phyloP scores from a whole-genome alignment of 2,888 invertebrate genomes.

The Chrysolina haemoptera region DNA sequence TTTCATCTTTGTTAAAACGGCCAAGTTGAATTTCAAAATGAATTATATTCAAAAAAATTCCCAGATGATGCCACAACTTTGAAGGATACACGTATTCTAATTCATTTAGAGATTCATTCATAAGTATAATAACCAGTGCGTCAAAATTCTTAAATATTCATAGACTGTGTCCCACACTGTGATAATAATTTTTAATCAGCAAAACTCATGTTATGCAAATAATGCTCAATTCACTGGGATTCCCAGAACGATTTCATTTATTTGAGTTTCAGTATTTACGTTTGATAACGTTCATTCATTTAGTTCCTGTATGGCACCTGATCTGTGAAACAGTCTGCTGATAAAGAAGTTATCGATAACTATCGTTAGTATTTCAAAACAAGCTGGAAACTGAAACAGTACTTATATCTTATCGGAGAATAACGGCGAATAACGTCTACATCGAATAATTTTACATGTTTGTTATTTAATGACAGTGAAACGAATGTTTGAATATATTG shows the following conservation, averaged over 20 bases:
- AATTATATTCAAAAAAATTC: too few species aligned
- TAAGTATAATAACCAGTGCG: too few species aligned
- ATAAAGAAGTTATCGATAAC: background rate
- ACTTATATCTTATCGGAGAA: background rate
- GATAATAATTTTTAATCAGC: background rate
- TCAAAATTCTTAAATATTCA: too few species aligned
- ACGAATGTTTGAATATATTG: too few species aligned
- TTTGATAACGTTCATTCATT: conserved; percentile 15
- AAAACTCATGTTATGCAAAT: background rate
- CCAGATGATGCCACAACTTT: too few species aligned
- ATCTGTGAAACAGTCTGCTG: conserved; percentile 16
- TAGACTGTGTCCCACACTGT: too few species aligned
- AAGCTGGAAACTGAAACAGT: background rate
- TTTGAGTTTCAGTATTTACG: conserved; percentile 9
- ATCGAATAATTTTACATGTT: too few species aligned
- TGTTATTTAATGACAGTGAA: too few species aligned
- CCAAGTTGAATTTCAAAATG: too few species aligned
- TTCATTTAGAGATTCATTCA: too few species aligned
- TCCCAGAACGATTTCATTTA: background rate
- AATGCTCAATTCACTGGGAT: background rate
- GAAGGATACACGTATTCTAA: too few species aligned
- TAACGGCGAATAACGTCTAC: background rate
- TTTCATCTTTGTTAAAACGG: too few species aligned
- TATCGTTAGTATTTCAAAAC: background rate
- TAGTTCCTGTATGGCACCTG: conserved; percentile 16